A percentile compares a stretch with the other conserved stretches of the same genome.
These are phyloP conservation scores for Diachrysia chrysitis DNA, from an alignment of 2,888 invertebrate species.

Conservation along the genomic window DNA sequence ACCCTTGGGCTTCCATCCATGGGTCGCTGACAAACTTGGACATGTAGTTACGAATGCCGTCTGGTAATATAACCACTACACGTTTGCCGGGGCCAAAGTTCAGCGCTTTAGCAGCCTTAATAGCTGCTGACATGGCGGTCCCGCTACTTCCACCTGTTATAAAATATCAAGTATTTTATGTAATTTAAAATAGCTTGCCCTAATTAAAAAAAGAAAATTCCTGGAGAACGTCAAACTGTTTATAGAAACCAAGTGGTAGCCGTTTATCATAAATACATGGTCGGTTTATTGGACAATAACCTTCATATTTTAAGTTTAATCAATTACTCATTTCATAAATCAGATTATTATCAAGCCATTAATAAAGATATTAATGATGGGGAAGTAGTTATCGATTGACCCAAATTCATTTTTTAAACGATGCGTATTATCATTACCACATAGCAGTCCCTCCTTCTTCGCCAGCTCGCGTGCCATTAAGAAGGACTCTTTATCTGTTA, in stretches of 20 bases:
- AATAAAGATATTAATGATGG: neutral
- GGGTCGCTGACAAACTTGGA: conserved; percentile 96
- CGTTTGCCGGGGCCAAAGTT: conserved; percentile 92
- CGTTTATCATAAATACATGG: no score
- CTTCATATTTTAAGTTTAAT: no score
- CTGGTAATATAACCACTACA: conserved; percentile 95
- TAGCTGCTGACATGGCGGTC: conserved; percentile 90
- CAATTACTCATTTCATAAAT: no score
- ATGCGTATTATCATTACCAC: conserved; percentile 87
- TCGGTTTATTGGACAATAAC: no score
- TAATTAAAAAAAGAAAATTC: neutral
- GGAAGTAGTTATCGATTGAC: neutral
- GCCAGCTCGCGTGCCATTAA: conserved; percentile 94
- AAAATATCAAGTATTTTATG: neutral
- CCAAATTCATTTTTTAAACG: conserved; percentile 6
- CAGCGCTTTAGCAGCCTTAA: conserved; percentile 85
- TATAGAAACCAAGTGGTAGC: no score
- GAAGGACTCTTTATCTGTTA: conserved; percentile 93
- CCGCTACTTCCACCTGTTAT: conserved; percentile 93
- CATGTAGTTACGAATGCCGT: conserved; percentile 98
- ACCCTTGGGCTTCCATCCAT: conserved; percentile 92
- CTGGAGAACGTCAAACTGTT: no score
- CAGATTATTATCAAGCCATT: neutral
- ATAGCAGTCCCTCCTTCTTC: conserved; percentile 95
- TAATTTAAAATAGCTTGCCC: no score